Evolutionary conservation across 1,140 invertebrate genomes (phyloP).

Genomic region (Pentalonia nigronervosa): DNA sequence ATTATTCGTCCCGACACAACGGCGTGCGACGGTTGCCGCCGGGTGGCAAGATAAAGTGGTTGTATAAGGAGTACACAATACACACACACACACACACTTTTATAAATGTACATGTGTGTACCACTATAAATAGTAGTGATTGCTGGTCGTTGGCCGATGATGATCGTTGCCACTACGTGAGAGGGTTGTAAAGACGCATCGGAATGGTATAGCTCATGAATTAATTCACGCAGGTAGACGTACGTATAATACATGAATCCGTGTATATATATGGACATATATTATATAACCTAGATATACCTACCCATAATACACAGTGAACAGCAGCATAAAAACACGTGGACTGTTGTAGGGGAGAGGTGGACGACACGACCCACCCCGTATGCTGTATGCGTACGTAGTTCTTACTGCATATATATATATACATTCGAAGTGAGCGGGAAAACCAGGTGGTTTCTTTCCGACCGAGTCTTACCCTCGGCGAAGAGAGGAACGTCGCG

Average conservation of each 20-base stretch:
- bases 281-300: neutral
- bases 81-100: neutral
- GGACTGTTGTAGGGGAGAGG: neutral
- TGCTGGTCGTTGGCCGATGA: neutral
- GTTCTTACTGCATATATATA: neutral
- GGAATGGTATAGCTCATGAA: neutral
- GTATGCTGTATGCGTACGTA: neutral
- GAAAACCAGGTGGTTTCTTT: slow-evolving; percentile 41
- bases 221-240: neutral
- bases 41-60: neutral
- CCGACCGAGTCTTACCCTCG: neutral
- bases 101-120: neutral
- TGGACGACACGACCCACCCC: neutral
- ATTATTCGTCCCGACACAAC: neutral
- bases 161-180: neutral
- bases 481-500: too few species aligned
- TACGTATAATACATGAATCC: neutral
- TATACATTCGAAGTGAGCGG: slow-evolving; percentile 32
- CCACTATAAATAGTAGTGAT: neutral
- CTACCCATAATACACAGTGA: neutral
- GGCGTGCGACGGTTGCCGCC: neutral
- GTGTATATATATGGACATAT: neutral
- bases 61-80: neutral
- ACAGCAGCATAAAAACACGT: neutral
- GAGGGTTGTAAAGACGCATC: neutral